These are phyloP conservation scores for Grus americana DNA, from an alignment of 2,113 vertebrate species.

Conservation along the genomic window DNA sequence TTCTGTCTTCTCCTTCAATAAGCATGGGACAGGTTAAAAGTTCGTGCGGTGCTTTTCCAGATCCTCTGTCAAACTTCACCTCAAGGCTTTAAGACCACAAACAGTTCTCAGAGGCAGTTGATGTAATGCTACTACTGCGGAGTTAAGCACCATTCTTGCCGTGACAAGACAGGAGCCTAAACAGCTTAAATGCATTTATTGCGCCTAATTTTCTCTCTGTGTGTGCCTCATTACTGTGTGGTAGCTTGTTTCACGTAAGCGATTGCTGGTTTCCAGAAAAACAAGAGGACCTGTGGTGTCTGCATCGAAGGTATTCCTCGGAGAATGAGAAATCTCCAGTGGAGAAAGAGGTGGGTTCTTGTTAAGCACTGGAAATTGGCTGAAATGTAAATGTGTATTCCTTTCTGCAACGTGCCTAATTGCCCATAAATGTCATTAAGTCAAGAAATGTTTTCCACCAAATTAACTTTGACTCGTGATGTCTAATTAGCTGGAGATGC, in stretches of 20 bases:
- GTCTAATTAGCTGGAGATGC: slow-evolving; percentile 79
- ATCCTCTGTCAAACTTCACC: not conserved
- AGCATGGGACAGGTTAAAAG: fast-evolving
- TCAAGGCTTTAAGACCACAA: not conserved
- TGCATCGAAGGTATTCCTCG: slow-evolving; percentile 45
- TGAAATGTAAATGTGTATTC: slow-evolving; percentile 59
- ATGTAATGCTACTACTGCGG: fast-evolving
- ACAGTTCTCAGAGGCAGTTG: not conserved
- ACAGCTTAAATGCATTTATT: not conserved
- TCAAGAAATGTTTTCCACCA: slow-evolving; percentile 82
- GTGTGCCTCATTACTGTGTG: slow-evolving; percentile 62
- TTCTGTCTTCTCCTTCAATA: not conserved
- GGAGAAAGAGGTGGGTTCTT: slow-evolving; percentile 60
- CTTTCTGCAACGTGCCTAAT: slow-evolving; percentile 73
- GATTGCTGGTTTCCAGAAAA: slow-evolving; percentile 58
- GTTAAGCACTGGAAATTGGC: slow-evolving; percentile 65
- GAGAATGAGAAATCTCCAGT: slow-evolving; percentile 65
- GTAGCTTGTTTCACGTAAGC: slow-evolving; percentile 18
- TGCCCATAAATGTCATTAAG: slow-evolving; percentile 86
- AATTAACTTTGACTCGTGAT: slow-evolving; percentile 80
- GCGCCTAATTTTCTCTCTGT: slow-evolving; percentile 9
- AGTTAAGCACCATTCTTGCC: not conserved
- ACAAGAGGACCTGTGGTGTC: slow-evolving; percentile 62
- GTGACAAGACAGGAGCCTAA: not conserved
- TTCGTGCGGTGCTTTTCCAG: not conserved